Evolutionary conservation across 2,113 vertebrate genomes (phyloP), one percentile per base, ranked within the genome.

Genomic region (Rhombomys opimus): DNA sequence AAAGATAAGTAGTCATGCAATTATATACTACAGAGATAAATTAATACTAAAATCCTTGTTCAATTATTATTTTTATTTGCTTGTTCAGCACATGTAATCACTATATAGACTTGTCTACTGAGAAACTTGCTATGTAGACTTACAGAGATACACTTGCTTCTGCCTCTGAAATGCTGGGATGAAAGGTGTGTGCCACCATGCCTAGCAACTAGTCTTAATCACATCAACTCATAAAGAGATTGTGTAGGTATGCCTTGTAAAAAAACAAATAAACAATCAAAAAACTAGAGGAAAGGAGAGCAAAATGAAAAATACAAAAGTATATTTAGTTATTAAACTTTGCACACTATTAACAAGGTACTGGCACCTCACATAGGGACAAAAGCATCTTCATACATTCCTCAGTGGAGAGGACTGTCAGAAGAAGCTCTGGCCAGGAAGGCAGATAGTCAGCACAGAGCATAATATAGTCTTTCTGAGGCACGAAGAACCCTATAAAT

Each of bases 221-320:
- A 54, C 27, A 89, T 23, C 50, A 93, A 52, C 27, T 87, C 35
- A 78, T 5, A 20, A 5, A 61, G 86, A 17, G 25, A 63, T 90
- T 90, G 41, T 84, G 14, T 50, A 92, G 70, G 52, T 82, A 81
- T 67, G 35, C 15, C 6, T 27, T 90, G 2, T n/a, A 84, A 46
- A 46, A 46, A 46, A 46, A 46, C 5, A 15, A 92, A n/a, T n/a
- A n/a, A 73, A 27, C 82, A 81, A 0, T 81, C 61, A 76, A 87
- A 87, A 95, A 85, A 77, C 5, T 5, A 78, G 52, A 95, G 54
- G 70, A 76, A 90, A 93, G 80, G 12, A n/a, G 78, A 10, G 90
- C 5, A 70, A 77, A 90, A 91, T n/a, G 35, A 72, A 8, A 32
- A 54, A 38, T 23, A 38, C 0, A 63, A 67, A 90, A 22, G 38